Evolutionary conservation across 1,140 invertebrate species (phyloP), one percentile per base, ranked within the genome.

Genomic region (Hydropsyche tenuis): DNA sequence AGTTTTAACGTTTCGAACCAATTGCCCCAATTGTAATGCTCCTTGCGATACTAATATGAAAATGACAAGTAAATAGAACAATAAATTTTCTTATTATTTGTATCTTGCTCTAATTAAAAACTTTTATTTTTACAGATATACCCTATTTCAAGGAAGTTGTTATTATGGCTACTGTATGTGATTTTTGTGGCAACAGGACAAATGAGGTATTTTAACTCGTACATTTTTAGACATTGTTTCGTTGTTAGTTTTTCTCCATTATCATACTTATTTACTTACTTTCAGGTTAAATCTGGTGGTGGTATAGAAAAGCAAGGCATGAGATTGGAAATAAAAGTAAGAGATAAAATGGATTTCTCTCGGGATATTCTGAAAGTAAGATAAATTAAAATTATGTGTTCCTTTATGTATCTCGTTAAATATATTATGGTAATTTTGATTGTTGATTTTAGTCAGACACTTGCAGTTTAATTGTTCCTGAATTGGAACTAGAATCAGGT

Each of bases 121-220:
- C 30, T 37, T 37, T 37, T 37, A n/a, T 81, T 70, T 73, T 84
- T 80, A 79, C 78, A 94, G 92, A 94, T 69, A 98, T 99, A 81
- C 97, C 97, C 2, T 91, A 96, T 83, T 99, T 99, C 81, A 98
- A 99, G 84, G 94, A 99, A 84, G 95, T 96, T 1, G 90, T 99
- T 0, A 96, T 99, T 56, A 99, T 99, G 97, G 96, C 96, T 1
- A 97, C 95, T 0, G 87, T 84, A 0, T 99, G 98, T 83, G 96
- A 98, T 16, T 78, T 78, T 1, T 99, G 98, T 85, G 97, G 97
- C 0, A 88, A 92, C 81, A 88, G 91, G 80, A 96, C 95, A 1
- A 98, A 95, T 82, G 96, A 98, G 85, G 77, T 78, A 56, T 53
- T 37, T 73, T 16, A 16, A 18, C 4, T 30, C n/a, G 4, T 69